Percentiles rank a stretch among this genome's conserved stretches.
Conservation (phyloP, 2,113 vertebrate genomes). For the Macrotus californicus region DNA sequence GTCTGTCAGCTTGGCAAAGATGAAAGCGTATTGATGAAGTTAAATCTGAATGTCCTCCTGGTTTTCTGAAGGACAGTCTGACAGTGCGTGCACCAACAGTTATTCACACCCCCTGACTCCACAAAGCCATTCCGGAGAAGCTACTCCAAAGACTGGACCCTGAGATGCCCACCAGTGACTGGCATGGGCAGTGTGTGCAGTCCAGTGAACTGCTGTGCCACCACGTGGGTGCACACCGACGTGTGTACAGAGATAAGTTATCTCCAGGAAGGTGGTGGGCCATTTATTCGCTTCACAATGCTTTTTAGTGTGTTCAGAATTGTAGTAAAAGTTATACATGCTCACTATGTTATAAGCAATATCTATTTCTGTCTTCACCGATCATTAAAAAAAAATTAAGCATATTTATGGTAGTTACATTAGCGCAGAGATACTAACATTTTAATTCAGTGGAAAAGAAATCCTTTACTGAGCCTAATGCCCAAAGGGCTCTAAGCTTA, state of each 20-base stretch:
- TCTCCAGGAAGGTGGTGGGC: neutral
- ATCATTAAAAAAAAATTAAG: neutral
- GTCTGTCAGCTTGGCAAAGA: neutral
- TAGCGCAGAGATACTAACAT: neutral
- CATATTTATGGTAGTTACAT: neutral
- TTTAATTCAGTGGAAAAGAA: neutral
- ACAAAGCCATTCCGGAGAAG: neutral
- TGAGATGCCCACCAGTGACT: too few species aligned
- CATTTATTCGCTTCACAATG: neutral
- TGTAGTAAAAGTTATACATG: neutral
- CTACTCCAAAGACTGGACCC: too few species aligned
- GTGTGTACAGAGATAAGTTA: neutral
- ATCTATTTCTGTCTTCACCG: neutral
- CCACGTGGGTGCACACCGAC: neutral
- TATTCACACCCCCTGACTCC: neutral
- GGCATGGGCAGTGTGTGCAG: too few species aligned
- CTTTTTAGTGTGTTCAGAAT: neutral
- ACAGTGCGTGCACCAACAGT: too few species aligned
- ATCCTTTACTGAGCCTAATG: neutral
- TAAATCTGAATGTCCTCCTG: neutral
- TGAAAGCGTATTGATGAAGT: neutral
- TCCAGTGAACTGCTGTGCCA: too few species aligned
- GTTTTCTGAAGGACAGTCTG: neutral
- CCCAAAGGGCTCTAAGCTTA: neutral
- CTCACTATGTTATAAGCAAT: neutral